Evolutionary conservation across 1,140 invertebrate species (phyloP).

Genomic region (Ladona fulva): DNA sequence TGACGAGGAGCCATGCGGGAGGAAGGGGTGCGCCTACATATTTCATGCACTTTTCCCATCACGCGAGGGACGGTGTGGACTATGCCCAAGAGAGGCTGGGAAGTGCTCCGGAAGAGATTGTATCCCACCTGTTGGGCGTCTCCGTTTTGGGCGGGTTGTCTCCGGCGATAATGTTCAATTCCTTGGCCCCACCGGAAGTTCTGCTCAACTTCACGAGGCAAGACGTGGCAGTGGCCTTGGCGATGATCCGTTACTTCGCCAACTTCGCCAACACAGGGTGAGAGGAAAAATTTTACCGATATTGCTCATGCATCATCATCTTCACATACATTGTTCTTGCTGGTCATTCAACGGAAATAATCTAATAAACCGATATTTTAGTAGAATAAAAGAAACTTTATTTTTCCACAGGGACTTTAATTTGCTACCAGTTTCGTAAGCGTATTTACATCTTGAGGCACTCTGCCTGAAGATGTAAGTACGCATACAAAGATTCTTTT

Average conservation of each 20-base stretch:
- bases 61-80: slow-evolving; percentile 57
- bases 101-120: slow-evolving; percentile 73
- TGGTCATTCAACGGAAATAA: no score
- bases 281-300: no score
- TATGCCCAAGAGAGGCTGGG: slow-evolving; percentile 69
- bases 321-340: no score
- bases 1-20: slow-evolving; percentile 57
- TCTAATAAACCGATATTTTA: no score
- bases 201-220: slow-evolving; percentile 63
- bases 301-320: no score
- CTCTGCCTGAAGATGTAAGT: no score
- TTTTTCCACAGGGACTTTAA: no score
- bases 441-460: no score
- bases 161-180: neutral
- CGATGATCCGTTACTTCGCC: slow-evolving; percentile 61
- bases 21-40: slow-evolving; percentile 57
- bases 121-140: slow-evolving; percentile 77
- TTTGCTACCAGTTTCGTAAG: no score
- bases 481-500: no score
- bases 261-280: slow-evolving; percentile 46
- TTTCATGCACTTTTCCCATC: slow-evolving; percentile 74
- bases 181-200: slow-evolving; percentile 24
- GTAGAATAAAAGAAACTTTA: no score
- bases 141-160: slow-evolving; percentile 60
- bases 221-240: slow-evolving; percentile 64